Evolutionary conservation across 2,797 vertebrate species (phyloP).

Genomic region (Mastacembelus armatus): DNA sequence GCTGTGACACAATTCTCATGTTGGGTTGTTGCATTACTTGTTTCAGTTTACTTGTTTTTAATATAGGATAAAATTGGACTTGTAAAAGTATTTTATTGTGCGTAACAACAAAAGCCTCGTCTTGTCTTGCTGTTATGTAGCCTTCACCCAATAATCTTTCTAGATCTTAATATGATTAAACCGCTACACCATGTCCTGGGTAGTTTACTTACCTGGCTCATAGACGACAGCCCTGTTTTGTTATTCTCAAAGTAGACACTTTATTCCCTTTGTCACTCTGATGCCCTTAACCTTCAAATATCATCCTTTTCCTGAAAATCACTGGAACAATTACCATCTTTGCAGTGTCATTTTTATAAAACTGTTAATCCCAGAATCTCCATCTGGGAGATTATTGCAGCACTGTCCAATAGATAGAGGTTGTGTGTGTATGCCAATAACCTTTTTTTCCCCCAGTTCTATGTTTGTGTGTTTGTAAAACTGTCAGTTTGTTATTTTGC

Average conservation of each 20-base stretch:
- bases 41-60: conserved; percentile 9
- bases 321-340: conserved; percentile 17
- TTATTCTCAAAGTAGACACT: background rate
- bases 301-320: conserved; percentile 10
- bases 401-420: conserved; percentile 5
- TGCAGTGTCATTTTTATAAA: conserved; percentile 23
- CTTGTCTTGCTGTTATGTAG: conserved; percentile 5
- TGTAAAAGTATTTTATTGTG: conserved; percentile 27
- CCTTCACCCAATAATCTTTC: conserved; percentile 4
- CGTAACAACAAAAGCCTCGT: conserved; percentile 12
- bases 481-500: conserved; percentile 3
- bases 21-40: conserved; percentile 2
- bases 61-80: conserved; percentile 5
- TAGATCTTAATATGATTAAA: background rate
- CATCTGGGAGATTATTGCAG: conserved; percentile 33
- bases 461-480: conserved; percentile 16
- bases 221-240: background rate
- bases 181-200: background rate
- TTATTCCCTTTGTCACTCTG: background rate
- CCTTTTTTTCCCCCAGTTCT: background rate
- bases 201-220: background rate
- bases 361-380: conserved; percentile 59
- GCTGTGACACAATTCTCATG: conserved; percentile 4
- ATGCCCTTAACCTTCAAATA: conserved; percentile 43
- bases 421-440: conserved; percentile 1